Evolutionary conservation across 2,113 vertebrate species (phyloP).

Genomic region (Fulica atra): DNA sequence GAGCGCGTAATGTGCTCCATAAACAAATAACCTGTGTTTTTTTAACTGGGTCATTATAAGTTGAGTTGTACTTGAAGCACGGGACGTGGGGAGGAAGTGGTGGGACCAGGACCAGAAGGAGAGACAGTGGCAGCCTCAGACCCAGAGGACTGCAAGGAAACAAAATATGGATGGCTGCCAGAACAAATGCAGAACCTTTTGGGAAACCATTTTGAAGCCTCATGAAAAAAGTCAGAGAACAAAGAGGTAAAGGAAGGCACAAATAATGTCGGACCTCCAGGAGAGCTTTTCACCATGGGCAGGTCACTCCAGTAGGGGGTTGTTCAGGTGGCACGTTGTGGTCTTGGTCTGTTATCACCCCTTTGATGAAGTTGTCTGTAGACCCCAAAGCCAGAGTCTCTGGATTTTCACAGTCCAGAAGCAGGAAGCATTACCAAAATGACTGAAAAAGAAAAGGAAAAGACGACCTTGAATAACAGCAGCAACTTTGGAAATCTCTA

Average conservation of each 20-base stretch:
- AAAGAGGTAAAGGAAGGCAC: background rate
- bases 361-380: background rate
- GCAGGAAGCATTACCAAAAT: background rate
- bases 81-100: slow-evolving; percentile 51
- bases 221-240: background rate
- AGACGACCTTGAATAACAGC: background rate
- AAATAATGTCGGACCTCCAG: background rate
- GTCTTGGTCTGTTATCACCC: background rate
- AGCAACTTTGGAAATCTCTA: background rate
- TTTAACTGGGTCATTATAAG: slow-evolving; percentile 27
- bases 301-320: background rate
- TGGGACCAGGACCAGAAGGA: slow-evolving; percentile 16
- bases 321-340: background rate
- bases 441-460: accelerated
- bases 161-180: slow-evolving; percentile 35
- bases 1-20: background rate
- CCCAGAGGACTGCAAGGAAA: slow-evolving; percentile 8
- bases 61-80: background rate
- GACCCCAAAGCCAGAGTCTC: background rate
- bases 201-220: background rate
- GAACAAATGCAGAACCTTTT: slow-evolving; percentile 46
- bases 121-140: slow-evolving; percentile 9
- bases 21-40: slow-evolving; percentile 57
- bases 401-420: background rate
- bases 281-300: background rate